Base-by-base conservation (phyloP, 2,113 vertebrate species). In the Prolemur simus region DNA sequence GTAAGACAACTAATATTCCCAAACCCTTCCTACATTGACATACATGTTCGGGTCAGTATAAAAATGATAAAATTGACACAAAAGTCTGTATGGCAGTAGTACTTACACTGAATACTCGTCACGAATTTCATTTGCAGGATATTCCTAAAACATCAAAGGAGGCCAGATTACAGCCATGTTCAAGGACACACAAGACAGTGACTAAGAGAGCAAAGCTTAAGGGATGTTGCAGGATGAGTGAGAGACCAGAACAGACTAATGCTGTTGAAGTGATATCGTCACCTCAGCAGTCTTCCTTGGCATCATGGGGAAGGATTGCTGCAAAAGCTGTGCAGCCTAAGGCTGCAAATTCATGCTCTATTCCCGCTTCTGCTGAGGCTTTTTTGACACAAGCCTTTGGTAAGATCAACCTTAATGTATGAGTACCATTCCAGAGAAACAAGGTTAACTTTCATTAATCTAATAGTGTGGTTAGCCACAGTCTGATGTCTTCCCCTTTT, bases 251-350 rank as follows among this genome's bases (percentile, higher is more conserved):
- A n/a, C 7, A 1, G 13, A 64, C 37, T 2, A 39, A 76, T 3
- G 2, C 29, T 1, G 69, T 94, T 1, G 96, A 98, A 82, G 96
- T 97, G 27, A 2, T 71, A 3, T 82, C 95, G 17, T 69, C 96
- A 1, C 90, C 96, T 21, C 91, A 64, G 47, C 78, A n/a, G 10
- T 96, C 92, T 34, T 84, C 60, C 8, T 4, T 97, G 47, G 97
- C 97, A 23, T 56, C 96, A 0, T 98, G 97, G 97, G 34, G 89
- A 39, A 97, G 92, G 39, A 96, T 97, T 73, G 89, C 96, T 29
- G 58, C 74, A 12, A 96, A n/a, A 71, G 89, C 92, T 0, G 0
- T 1, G 25, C 95, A 42, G 15, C 45, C 94, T 8, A 84, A 49
- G 74, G 9, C 78, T 66, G 23, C 14, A 39, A 95, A 78, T 82